Conservation (phyloP, 2,797 vertebrate genomes). For the Ctenochaetus hawaiiensis region DNA sequence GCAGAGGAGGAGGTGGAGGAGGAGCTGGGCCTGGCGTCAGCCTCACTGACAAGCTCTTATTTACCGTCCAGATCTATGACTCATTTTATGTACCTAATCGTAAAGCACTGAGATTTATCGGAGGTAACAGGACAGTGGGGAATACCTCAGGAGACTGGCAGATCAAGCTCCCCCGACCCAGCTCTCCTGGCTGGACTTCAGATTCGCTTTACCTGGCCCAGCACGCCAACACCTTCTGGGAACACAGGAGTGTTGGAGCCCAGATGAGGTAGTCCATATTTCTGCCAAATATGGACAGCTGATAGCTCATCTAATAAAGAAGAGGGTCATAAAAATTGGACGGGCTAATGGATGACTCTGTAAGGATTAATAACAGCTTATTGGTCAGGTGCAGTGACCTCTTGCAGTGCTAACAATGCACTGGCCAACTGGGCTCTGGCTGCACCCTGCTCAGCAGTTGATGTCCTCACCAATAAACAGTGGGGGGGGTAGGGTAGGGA, state of each 20-base stretch:
- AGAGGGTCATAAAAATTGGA: constrained; percentile 78
- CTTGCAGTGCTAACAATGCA: constrained; percentile 59
- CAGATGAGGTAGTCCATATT: constrained; percentile 73
- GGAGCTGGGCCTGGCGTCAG: constrained; percentile 80
- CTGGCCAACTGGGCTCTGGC: constrained; percentile 31
- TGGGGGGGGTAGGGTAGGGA: not conserved
- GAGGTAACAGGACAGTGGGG: constrained; percentile 83
- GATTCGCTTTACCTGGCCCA: constrained; percentile 66
- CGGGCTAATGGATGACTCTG: constrained; percentile 79
- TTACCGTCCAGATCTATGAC: constrained; percentile 88
- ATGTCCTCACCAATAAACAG: constrained; percentile 37
- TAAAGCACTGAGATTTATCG: constrained; percentile 89
- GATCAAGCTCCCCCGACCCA: constrained; percentile 60
- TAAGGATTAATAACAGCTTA: constrained; percentile 79
- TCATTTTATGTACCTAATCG: constrained; percentile 89
- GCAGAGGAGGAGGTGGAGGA: constrained; percentile 69
- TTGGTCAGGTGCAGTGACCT: constrained; percentile 75
- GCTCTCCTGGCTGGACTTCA: constrained; percentile 39
- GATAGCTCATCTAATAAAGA: constrained; percentile 81
- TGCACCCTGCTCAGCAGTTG: constrained; percentile 28
- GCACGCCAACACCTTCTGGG: constrained; percentile 62
- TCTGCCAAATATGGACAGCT: constrained; percentile 79
- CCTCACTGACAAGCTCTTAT: constrained; percentile 87
- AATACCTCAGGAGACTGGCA: constrained; percentile 83
- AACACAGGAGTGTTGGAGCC: constrained; percentile 47